These are phyloP conservation scores for Lasioglossum oenotherae DNA, from an alignment of 2,888 invertebrate genomes.

Conservation along the genomic window DNA sequence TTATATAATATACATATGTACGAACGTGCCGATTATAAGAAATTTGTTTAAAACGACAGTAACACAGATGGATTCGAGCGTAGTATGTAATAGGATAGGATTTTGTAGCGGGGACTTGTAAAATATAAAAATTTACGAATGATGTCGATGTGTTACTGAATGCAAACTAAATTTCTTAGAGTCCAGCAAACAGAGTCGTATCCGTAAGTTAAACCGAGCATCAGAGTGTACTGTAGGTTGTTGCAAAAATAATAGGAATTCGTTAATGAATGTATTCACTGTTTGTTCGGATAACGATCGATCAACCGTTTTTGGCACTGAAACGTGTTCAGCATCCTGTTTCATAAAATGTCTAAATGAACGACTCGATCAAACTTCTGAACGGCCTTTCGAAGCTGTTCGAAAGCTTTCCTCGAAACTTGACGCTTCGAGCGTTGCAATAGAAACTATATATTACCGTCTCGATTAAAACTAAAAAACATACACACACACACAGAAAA, in stretches of 20 bases:
- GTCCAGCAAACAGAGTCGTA: constrained; percentile 40
- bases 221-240: constrained; percentile 46
- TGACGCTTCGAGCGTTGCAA: not conserved
- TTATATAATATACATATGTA: constrained; percentile 29
- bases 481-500: not conserved
- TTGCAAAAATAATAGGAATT: constrained; percentile 56
- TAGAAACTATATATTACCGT: constrained; percentile 8
- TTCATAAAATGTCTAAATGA: not conserved
- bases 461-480: not conserved
- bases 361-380: constrained; percentile 7
- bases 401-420: not conserved
- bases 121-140: constrained; percentile 25
- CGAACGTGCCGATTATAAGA: constrained; percentile 21
- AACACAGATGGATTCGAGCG: constrained; percentile 13
- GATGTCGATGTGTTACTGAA: constrained; percentile 36
- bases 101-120: constrained; percentile 9
- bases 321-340: constrained; percentile 18
- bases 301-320: constrained; percentile 28
- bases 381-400: not conserved
- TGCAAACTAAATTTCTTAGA: constrained; percentile 46
- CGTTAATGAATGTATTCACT: constrained; percentile 32
- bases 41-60: constrained; percentile 42
- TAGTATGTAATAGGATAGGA: not conserved
- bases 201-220: constrained; percentile 41
- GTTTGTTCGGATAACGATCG: constrained; percentile 26